Evolutionary conservation across 2,113 vertebrate genomes (phyloP).

Genomic region (Grantiella picta): DNA sequence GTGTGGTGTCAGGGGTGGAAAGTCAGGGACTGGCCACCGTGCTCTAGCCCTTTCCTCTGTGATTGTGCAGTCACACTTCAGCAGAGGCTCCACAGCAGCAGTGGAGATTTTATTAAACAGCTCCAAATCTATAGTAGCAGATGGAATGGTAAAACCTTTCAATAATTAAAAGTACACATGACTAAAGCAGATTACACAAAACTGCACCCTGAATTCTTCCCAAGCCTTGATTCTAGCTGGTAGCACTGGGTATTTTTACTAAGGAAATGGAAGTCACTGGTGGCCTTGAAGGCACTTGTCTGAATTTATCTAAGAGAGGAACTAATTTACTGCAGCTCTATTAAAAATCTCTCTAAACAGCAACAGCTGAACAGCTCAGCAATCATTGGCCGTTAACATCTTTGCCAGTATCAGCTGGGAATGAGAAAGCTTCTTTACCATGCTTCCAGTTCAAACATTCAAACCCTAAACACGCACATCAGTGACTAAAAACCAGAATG

Average conservation of each 20-base stretch:
- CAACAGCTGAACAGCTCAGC: background rate
- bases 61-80: background rate
- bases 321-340: conserved; percentile 14
- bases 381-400: background rate
- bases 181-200: background rate
- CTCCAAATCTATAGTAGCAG: background rate
- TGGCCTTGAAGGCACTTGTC: conserved; percentile 9
- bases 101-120: background rate
- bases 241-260: background rate
- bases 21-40: background rate
- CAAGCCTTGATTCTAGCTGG: background rate
- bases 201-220: background rate
- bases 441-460: background rate
- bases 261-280: background rate
- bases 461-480: background rate
- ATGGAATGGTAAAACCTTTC: background rate
- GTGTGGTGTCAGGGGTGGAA: background rate
- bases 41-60: background rate
- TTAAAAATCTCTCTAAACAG: conserved; percentile 5
- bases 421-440: background rate
- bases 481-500: background rate
- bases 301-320: conserved; percentile 1
- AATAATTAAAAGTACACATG: background rate
- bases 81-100: background rate
- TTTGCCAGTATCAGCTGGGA: background rate